Conservation (phyloP, 2,888 invertebrate species). For the Stramonita haemastoma region DNA sequence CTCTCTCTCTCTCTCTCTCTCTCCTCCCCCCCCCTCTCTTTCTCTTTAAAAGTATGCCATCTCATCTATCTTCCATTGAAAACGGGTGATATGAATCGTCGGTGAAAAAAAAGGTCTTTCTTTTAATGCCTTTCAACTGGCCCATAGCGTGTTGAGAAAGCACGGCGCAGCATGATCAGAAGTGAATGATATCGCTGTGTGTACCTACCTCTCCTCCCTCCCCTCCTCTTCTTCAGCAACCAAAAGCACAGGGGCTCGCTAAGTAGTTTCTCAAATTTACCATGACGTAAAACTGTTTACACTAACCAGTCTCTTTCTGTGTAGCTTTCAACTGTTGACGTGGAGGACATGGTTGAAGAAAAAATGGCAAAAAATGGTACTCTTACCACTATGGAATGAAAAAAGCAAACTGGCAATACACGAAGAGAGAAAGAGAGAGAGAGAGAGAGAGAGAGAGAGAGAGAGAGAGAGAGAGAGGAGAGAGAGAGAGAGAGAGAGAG, state of each 20-base stretch:
- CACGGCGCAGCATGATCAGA: too few relatives aligned
- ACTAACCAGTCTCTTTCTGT: too few relatives aligned
- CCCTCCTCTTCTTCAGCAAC: too few relatives aligned
- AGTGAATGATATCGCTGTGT: too few relatives aligned
- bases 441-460: conserved; percentile 29
- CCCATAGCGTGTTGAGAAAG: too few relatives aligned
- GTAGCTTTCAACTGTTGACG: background rate
- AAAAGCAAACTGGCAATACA: conserved; percentile 5
- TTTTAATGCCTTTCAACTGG: too few relatives aligned
- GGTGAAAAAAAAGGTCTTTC: background rate
- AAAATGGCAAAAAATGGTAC: background rate
- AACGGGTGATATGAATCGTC: background rate
- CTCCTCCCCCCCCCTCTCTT: background rate
- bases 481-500: conserved; percentile 16
- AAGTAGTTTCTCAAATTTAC: too few relatives aligned
- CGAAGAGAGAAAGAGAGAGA: conserved; percentile 22
- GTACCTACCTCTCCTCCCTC: too few relatives aligned
- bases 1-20: conserved; percentile 29
- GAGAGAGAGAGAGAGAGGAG: conserved; percentile 22
- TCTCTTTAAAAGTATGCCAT: background rate
- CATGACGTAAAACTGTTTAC: too few relatives aligned
- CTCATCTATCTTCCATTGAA: background rate
- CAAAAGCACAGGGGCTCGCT: too few relatives aligned
- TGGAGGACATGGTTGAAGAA: background rate
- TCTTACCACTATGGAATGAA: background rate